A percentile compares a stretch with the other conserved stretches of the same genome.
Conservation (phyloP, 2,888 invertebrate species). For the Macrosiphum euphorbiae region DNA sequence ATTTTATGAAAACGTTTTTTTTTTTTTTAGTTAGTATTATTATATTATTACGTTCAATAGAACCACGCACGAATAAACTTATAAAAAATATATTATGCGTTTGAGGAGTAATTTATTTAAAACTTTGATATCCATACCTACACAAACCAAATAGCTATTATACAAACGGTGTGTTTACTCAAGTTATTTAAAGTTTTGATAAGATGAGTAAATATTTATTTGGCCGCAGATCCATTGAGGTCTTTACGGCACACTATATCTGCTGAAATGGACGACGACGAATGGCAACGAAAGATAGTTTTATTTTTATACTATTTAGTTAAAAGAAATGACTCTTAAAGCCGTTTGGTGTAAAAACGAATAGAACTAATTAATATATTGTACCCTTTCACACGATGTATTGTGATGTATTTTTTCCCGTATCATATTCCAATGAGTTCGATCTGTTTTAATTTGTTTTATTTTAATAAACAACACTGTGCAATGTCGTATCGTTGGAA, state of each 20-base stretch:
- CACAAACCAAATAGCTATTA: not conserved
- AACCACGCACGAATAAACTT: not conserved
- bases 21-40: not conserved
- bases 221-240: not conserved
- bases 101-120: not conserved
- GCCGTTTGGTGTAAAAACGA: not conserved
- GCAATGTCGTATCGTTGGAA: not conserved
- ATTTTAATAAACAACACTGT: not conserved
- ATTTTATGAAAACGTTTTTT: not conserved
- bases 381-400: not conserved
- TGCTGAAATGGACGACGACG: not conserved
- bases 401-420: not conserved
- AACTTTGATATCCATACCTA: not conserved
- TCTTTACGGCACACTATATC: too few relatives aligned
- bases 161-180: not conserved
- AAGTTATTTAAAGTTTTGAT: not conserved
- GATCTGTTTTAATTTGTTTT: not conserved
- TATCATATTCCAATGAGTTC: not conserved
- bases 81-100: not conserved
- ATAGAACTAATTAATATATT: not conserved
- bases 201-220: not conserved
- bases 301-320: not conserved
- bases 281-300: not conserved
- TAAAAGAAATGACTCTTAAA: not conserved
- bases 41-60: not conserved